These are phyloP conservation scores for Leptatherina wallacei DNA, from an alignment of 2,797 vertebrate genomes.

Conservation along the genomic window DNA sequence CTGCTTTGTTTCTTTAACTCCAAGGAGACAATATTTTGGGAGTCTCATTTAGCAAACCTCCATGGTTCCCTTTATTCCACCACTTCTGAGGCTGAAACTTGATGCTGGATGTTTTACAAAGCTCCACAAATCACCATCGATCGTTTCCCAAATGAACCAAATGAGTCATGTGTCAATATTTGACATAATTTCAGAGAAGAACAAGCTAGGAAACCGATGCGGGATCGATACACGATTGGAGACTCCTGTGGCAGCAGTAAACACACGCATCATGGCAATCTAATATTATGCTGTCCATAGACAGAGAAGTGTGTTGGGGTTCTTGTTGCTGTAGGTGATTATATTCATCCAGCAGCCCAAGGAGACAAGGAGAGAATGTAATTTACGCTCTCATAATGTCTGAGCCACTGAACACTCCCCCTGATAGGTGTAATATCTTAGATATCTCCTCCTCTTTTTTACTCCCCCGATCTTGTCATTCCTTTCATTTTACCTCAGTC, in stretches of 20 bases:
- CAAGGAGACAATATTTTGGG: neutral
- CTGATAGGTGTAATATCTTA: slow-evolving; percentile 73
- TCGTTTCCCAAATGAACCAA: slow-evolving; percentile 51
- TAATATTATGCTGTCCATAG: slow-evolving; percentile 54
- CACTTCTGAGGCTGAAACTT: slow-evolving; percentile 23
- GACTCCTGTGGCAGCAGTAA: slow-evolving; percentile 43
- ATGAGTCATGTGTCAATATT: slow-evolving; percentile 63
- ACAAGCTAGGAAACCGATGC: slow-evolving; percentile 24
- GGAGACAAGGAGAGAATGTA: slow-evolving; percentile 72
- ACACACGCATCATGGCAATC: slow-evolving; percentile 45
- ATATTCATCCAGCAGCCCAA: slow-evolving; percentile 70
- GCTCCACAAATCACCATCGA: slow-evolving; percentile 52
- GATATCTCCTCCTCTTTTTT: slow-evolving; percentile 57
- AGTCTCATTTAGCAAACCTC: neutral
- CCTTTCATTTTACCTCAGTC: slow-evolving; percentile 38
- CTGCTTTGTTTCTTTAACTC: neutral
- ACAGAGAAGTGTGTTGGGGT: slow-evolving; percentile 50
- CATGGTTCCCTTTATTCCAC: neutral
- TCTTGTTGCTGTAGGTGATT: slow-evolving; percentile 61
- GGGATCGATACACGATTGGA: slow-evolving; percentile 52
- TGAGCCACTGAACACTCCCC: slow-evolving; percentile 69
- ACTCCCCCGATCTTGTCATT: slow-evolving; percentile 40
- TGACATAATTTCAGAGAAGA: slow-evolving; percentile 52
- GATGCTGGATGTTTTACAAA: slow-evolving; percentile 43
- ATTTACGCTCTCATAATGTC: slow-evolving; percentile 80